Evolutionary conservation across 1,140 invertebrate genomes (phyloP).

Genomic region (Bombus waltoni): DNA sequence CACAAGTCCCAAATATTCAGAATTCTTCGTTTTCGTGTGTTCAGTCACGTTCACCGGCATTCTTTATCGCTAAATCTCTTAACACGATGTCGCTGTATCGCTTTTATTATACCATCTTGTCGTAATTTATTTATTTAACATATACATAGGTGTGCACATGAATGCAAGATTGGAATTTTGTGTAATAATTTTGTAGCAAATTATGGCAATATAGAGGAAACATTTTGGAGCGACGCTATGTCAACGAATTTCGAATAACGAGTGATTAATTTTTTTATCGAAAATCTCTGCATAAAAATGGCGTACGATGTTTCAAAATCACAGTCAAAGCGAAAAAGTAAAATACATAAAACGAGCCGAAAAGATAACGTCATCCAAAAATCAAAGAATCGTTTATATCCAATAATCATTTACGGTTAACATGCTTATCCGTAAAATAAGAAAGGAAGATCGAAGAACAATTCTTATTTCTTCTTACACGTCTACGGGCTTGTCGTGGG

Average conservation of each 20-base stretch:
- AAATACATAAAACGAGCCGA: too few relatives aligned
- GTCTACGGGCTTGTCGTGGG: slow-evolving; percentile 54
- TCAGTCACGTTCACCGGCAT: background rate
- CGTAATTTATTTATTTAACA: background rate
- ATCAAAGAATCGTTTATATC: background rate
- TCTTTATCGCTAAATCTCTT: background rate
- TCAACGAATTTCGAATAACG: too few relatives aligned
- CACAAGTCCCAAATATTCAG: background rate
- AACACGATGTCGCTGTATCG: background rate
- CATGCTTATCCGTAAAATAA: slow-evolving; percentile 33
- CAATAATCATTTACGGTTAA: slow-evolving; percentile 11
- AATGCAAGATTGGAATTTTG: background rate
- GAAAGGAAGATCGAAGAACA: background rate
- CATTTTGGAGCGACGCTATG: too few relatives aligned
- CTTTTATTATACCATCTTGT: background rate
- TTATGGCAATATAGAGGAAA: too few relatives aligned
- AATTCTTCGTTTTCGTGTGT: background rate
- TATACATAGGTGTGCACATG: too few relatives aligned
- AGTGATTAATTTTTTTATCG: too few relatives aligned
- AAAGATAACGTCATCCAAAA: background rate
- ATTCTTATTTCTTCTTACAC: slow-evolving; percentile 25
- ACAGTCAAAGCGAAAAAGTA: background rate
- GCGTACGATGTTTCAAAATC: too few relatives aligned
- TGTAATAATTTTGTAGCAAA: background rate
- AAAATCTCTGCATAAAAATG: too few relatives aligned